Evolutionary conservation across 2,797 vertebrate species (phyloP), one percentile per base, ranked within the genome.

Genomic region (Poecile montanus): DNA sequence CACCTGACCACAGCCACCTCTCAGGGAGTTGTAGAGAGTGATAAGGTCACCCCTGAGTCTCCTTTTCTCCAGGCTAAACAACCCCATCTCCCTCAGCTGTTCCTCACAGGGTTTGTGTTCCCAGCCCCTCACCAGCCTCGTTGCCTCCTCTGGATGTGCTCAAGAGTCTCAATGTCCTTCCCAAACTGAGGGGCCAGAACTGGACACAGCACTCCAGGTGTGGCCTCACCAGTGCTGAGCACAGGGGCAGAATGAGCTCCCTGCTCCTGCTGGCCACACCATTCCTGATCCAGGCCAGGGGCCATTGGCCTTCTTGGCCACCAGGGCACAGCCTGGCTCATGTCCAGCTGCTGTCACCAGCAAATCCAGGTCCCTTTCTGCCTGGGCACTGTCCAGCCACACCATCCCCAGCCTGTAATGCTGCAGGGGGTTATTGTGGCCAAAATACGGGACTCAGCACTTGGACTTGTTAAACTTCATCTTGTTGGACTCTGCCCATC

Each of bases 1-100:
- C n/a, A 25, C 27, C 16, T 32, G 12, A 0, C 27, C 4, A 3
- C n/a, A 60, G 0, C 4, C 44, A 58, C 44, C 9, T 4, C 58
- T 48, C 54, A 47, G 44, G n/a, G 0, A 6, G 9, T 9, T 74
- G 3, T 20, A 44, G 23, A 44, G 60, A 12, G 68, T 12, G 17
- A 54, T 12, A 7, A n/a, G 17, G 30, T n/a, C 38, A n/a, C 29
- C 36, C 1, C 51, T 71, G 50, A 42, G 16, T 42, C 50, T 38
- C 47, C 47, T 67, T 50, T 50, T 68, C 26, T 68, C 20, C 47
- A 38, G 14, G 20, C 47, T 68, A 1, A 38, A 17, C 47, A 68
- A 0, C 15, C 34, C 26, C 66, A 51, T 19, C 34, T 67, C 34
- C 19, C 47, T 29, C 26, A 50, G 26, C 11, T 1, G 0, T 5